Base-by-base conservation (phyloP, 2,113 vertebrate genomes). In the Hypomesus transpacificus region DNA sequence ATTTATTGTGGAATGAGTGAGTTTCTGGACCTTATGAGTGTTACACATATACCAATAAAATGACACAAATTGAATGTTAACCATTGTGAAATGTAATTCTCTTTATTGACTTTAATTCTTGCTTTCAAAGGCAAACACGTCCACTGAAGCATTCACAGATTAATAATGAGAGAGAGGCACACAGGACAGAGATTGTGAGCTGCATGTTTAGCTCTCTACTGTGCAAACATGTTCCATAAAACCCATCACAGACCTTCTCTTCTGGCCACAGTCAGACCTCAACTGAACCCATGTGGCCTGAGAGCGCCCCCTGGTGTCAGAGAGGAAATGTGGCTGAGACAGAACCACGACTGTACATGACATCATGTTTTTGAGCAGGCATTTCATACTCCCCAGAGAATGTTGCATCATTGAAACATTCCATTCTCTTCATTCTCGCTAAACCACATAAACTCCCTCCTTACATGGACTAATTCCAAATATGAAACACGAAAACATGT, bases 1-100 rank as follows among this genome's bases (percentile, higher is more conserved):
- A 75, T 63, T 76, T 71, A 71, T 75, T 75, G 73, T 61, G 75
- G 73, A 61, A 81, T 77, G 54, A 72, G 59, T 80, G 75, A 78
- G 39, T 83, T 82, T 75, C 60, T 86, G 76, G 60, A 78, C 68
- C 4, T 34, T 34, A 61, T 52, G 50, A 78, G 84, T 63, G 83
- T 68, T 82, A 68, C 75, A 77, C 80, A 56, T 77, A 70, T 24
- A 80, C 7, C 63, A 89, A 88, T 87, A 84, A 87, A 89, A 68
- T 76, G 4, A 70, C 58, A 75, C 14, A 62, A 73, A 14, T 73
- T 71, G 0, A 39, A 57, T 13, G 31, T 59, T 21, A 62, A 63
- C 28, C 6, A 31, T 28, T 63, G 61, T 39, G 14, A 16, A 63
- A 34, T 61, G 14, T 0, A 24, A 4, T 56, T 18, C 18, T 28